Percentiles rank a stretch among this genome's conserved stretches.
Conservation (phyloP, 2,113 vertebrate species). For the Otolemur garnettii region DNA sequence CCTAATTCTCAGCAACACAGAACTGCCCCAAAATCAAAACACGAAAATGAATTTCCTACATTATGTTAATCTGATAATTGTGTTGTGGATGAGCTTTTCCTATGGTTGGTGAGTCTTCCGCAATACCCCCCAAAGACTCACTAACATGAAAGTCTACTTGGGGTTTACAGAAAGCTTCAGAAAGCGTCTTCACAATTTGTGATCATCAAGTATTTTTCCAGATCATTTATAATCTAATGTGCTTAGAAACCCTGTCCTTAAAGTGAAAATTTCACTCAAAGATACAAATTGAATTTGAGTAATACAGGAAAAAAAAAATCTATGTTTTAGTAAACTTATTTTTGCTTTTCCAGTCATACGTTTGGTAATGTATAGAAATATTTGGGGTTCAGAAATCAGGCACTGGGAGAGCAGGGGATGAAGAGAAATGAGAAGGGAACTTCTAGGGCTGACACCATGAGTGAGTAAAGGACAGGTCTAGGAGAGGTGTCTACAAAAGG, state of each 20-base stretch:
- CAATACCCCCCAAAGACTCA: not conserved
- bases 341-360: not conserved
- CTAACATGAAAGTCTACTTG: not conserved
- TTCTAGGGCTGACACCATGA: not conserved
- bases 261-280: not conserved
- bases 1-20: not conserved
- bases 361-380: not conserved
- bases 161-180: not conserved
- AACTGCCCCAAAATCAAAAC: not conserved
- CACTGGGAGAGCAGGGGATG: not conserved
- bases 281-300: not conserved
- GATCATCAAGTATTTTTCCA: not conserved
- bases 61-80: slow-evolving; percentile 37
- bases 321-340: not conserved
- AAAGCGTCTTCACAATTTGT: not conserved
- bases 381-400: not conserved
- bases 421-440: not conserved
- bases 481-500: not conserved
- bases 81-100: not conserved
- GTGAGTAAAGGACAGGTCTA: not conserved
- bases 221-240: not conserved
- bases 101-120: not conserved
- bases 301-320: not conserved
- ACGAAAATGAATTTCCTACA: not conserved
- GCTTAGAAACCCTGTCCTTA: not conserved